Evolutionary conservation across 2,113 vertebrate genomes (phyloP).

Genomic region (Barnardius zonarius): DNA sequence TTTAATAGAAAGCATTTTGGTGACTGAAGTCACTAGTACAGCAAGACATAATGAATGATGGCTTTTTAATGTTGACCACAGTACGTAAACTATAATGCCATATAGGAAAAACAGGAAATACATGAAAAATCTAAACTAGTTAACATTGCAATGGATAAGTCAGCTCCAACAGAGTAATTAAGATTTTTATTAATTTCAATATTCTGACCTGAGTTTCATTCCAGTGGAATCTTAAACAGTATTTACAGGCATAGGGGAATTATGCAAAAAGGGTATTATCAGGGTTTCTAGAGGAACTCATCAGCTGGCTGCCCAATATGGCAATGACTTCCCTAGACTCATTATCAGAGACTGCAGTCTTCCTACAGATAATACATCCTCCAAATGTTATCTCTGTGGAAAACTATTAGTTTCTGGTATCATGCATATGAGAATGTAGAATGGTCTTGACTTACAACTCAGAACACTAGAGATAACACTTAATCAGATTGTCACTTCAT

Average conservation of each 20-base stretch:
- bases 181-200: neutral
- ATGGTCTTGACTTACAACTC: neutral
- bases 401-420: neutral
- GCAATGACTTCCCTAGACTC: neutral
- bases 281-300: neutral
- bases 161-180: neutral
- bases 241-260: neutral
- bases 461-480: neutral
- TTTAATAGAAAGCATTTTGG: neutral
- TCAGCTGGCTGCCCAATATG: neutral
- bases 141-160: neutral
- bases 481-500: neutral
- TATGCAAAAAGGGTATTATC: neutral
- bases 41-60: neutral
- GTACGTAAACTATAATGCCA: neutral
- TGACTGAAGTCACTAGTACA: neutral
- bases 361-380: neutral
- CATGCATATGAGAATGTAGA: neutral
- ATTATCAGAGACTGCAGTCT: neutral
- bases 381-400: neutral
- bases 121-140: neutral
- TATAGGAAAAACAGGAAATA: neutral
- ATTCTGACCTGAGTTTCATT: neutral
- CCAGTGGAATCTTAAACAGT: neutral
- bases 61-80: neutral